Evolutionary conservation across 1,140 invertebrate species (phyloP).

Genomic region (Zaprionus nigranus): DNA sequence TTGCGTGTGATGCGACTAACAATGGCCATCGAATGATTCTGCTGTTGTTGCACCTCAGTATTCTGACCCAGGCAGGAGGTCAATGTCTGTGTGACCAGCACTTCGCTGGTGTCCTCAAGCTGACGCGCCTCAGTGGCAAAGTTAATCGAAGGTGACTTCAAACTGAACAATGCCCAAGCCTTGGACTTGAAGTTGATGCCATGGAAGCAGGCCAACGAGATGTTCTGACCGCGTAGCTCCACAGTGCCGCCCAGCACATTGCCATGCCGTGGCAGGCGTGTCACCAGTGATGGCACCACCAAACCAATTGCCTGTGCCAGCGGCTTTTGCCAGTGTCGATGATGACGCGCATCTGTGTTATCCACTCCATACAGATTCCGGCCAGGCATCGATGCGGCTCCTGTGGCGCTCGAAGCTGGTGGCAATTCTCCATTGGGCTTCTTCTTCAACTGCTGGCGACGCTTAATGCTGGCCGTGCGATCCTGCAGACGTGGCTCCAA

Average conservation of each 20-base stretch:
- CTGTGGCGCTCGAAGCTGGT: background rate
- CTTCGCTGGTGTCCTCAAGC: slow-evolving; percentile 84
- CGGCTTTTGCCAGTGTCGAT: slow-evolving; percentile 95
- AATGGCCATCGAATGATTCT: slow-evolving; percentile 95
- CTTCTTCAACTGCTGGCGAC: slow-evolving; percentile 78
- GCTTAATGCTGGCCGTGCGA: slow-evolving; percentile 85
- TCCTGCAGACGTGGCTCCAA: slow-evolving; percentile 87
- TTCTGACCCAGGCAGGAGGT: slow-evolving; percentile 93
- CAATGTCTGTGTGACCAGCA: slow-evolving; percentile 94
- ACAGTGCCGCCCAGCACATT: slow-evolving; percentile 97
- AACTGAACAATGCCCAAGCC: slow-evolving; percentile 97
- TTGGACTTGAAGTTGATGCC: slow-evolving; percentile 98
- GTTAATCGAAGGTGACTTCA: slow-evolving; percentile 97
- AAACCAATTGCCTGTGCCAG: slow-evolving; percentile 88
- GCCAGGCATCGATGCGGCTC: slow-evolving; percentile 7
- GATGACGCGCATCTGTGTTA: slow-evolving; percentile 90
- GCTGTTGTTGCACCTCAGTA: slow-evolving; percentile 87
- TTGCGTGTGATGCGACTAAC: slow-evolving; percentile 96
- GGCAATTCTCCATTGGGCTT: slow-evolving; percentile 80
- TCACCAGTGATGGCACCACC: slow-evolving; percentile 90
- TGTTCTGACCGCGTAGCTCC: slow-evolving; percentile 95
- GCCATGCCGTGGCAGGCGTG: slow-evolving; percentile 89
- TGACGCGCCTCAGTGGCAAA: slow-evolving; percentile 98
- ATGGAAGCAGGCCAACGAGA: slow-evolving; percentile 98
- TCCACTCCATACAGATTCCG: slow-evolving; percentile 27